Percentiles rank a stretch among this genome's conserved stretches.
Conservation (phyloP, 1,140 invertebrate genomes). For the Cotesia typhae region DNA sequence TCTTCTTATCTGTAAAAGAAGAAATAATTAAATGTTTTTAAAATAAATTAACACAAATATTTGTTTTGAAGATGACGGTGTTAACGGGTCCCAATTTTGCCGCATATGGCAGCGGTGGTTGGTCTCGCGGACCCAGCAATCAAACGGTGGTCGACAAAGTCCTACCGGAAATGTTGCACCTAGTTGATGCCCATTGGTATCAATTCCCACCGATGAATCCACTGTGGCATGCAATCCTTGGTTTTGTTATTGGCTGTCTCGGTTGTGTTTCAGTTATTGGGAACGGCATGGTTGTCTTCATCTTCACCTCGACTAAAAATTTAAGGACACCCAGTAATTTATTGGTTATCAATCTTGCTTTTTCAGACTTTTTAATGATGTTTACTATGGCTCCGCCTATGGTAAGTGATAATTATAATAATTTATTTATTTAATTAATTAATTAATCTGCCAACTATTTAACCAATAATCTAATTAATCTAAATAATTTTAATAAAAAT, state of each 20-base stretch:
- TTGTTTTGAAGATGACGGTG: constrained; percentile 55
- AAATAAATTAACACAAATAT: too few species aligned
- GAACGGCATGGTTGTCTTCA: constrained; percentile 72
- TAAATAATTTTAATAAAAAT: too few species aligned
- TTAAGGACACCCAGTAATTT: constrained; percentile 70
- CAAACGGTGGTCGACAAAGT: constrained; percentile 63
- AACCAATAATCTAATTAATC: too few species aligned
- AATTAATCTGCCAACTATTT: too few species aligned
- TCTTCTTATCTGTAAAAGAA: too few species aligned
- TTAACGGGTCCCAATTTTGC: constrained; percentile 60
- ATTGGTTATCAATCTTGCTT: constrained; percentile 70
- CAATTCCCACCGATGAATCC: constrained; percentile 74
- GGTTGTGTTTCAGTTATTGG: constrained; percentile 69
- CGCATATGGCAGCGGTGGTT: constrained; percentile 49
- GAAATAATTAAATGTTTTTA: too few species aligned
- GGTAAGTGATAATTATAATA: constrained; percentile 44
- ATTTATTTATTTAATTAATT: too few species aligned
- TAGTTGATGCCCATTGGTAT: constrained; percentile 72
- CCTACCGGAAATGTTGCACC: constrained; percentile 69
- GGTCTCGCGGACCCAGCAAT: constrained; percentile 47
- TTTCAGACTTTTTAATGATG: constrained; percentile 69
- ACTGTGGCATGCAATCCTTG: constrained; percentile 72
- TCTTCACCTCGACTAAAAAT: constrained; percentile 70
- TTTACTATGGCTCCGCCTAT: constrained; percentile 57
- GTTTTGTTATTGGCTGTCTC: constrained; percentile 70